Conservation (phyloP, 2,113 vertebrate species). For the Podilymbus podiceps region DNA sequence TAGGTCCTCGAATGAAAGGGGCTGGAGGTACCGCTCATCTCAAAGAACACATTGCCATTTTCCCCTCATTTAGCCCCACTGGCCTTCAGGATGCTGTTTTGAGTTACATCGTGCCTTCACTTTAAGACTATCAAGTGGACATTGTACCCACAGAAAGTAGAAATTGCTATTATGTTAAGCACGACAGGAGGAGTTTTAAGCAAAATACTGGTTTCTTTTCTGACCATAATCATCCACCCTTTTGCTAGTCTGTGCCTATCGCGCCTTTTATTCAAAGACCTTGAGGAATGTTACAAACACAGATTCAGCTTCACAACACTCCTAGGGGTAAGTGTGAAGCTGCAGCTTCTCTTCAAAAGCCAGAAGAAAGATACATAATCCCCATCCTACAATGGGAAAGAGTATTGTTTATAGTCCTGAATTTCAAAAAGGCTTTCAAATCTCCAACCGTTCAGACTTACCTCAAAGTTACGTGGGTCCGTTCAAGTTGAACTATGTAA, state of each 20-base stretch:
- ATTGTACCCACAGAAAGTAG: neutral
- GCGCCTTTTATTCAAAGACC: neutral
- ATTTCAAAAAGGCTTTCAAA: neutral
- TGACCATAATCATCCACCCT: neutral
- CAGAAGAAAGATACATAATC: neutral
- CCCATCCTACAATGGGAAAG: neutral
- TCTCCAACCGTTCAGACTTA: neutral
- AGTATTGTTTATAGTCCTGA: neutral
- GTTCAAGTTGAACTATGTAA: neutral
- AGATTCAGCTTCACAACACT: neutral
- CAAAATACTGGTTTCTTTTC: neutral
- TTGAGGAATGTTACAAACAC: neutral
- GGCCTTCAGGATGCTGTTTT: neutral
- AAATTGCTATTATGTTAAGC: neutral
- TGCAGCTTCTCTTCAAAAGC: neutral
- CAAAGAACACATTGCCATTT: neutral
- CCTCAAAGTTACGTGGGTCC: accelerated
- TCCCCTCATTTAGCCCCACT: neutral
- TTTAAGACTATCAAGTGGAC: neutral
- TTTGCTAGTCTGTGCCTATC: neutral
- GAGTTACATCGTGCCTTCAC: neutral
- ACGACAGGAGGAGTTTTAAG: neutral
- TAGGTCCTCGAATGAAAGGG: neutral
- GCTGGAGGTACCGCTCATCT: neutral
- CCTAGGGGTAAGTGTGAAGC: neutral